phyloP scores from a whole-genome alignment of 2,113 vertebrate genomes.

The Pteropus alecto region DNA sequence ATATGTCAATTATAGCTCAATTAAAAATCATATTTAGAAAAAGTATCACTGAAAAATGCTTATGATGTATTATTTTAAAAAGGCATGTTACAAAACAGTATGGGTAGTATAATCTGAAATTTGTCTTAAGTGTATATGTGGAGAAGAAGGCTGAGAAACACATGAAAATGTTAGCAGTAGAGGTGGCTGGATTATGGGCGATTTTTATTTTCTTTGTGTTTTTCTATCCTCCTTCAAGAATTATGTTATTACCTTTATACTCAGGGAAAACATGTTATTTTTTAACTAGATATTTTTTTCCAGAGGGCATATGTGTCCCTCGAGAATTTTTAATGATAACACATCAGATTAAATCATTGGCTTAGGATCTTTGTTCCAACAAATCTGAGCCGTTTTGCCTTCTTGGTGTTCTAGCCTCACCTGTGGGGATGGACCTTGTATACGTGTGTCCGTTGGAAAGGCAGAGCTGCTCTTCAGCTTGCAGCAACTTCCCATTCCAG shows the following conservation, averaged over 20 bases:
- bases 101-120: neutral
- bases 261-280: slow-evolving; percentile 24
- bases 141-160: neutral
- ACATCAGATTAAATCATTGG: slow-evolving; percentile 4
- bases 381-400: neutral
- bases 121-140: neutral
- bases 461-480: neutral
- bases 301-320: neutral
- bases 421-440: neutral
- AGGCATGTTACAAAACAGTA: neutral
- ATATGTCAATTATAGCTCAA: neutral
- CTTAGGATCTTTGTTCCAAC: slow-evolving; percentile 22
- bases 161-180: neutral
- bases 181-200: neutral
- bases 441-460: neutral
- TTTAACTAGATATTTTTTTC: slow-evolving; percentile 29
- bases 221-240: slow-evolving; percentile 20
- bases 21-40: neutral
- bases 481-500: neutral
- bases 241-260: neutral
- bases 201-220: slow-evolving; percentile 22
- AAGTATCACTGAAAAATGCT: neutral
- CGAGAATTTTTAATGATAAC: slow-evolving; percentile 29
- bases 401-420: neutral
- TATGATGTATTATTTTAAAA: neutral